Evolutionary conservation across 2,113 vertebrate species (phyloP).

Genomic region (cattle (Bos taurus)): ARS-UCD2.0 NC_037351.1:50820501-50821000

Average conservation of each 20-base stretch:
- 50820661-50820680: background rate
- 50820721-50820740: background rate
- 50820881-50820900: background rate
- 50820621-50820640: background rate
- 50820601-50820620: background rate
- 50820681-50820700: background rate
- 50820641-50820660: background rate
- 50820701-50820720: background rate
- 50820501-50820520: background rate
- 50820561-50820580: background rate
- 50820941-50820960: background rate
- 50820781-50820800: background rate
- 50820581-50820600: background rate
- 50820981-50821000: background rate
- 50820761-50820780: background rate
- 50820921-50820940: background rate
- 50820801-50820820: background rate
- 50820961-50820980: background rate
- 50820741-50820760: fast-evolving
- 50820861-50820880: background rate
- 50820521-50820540: background rate
- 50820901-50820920: background rate
- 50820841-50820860: background rate
- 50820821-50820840: background rate
- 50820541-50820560: background rate